These are phyloP conservation scores for Aricia agestis DNA, from an alignment of 1,140 invertebrate genomes.

Conservation along the genomic window DNA sequence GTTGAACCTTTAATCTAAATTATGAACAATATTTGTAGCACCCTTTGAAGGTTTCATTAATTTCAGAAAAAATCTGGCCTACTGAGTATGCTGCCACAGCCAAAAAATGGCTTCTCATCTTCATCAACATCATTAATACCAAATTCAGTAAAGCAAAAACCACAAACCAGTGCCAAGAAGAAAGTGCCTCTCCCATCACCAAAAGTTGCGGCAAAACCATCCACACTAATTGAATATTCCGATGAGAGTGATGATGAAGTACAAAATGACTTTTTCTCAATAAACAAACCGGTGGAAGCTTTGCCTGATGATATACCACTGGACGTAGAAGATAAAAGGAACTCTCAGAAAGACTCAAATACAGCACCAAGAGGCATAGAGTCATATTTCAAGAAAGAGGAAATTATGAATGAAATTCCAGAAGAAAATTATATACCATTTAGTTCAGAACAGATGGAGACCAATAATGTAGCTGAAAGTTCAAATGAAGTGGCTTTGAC, in stretches of 20 bases:
- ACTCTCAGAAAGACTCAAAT: constrained; percentile 15
- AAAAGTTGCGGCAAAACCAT: constrained; percentile 34
- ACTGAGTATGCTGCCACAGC: constrained; percentile 75
- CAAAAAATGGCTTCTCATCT: constrained; percentile 58
- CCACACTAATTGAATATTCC: constrained; percentile 43
- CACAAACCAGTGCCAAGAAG: constrained; percentile 45
- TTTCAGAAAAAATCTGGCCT: constrained; percentile 71
- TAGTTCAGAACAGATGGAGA: constrained; percentile 18
- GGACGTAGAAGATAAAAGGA: constrained; percentile 35
- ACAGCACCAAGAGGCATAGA: constrained; percentile 44
- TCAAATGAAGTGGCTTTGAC: constrained; percentile 43
- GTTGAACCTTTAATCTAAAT: too few species aligned
- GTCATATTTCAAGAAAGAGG: constrained; percentile 56
- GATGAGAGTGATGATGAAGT: constrained; percentile 71
- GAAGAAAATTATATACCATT: constrained; percentile 22
- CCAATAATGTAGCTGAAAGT: constrained; percentile 28
- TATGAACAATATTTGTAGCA: too few species aligned
- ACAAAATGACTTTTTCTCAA: constrained; percentile 76
- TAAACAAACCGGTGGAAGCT: constrained; percentile 58
- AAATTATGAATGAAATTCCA: constrained; percentile 28
- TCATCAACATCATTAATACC: constrained; percentile 55
- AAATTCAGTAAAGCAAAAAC: constrained; percentile 51
- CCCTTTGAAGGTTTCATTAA: constrained; percentile 8
- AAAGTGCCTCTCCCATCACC: constrained; percentile 34
- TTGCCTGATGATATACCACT: constrained; percentile 42